Base-by-base conservation (phyloP, 2,113 vertebrate species). In the Merops nubicus region DNA sequence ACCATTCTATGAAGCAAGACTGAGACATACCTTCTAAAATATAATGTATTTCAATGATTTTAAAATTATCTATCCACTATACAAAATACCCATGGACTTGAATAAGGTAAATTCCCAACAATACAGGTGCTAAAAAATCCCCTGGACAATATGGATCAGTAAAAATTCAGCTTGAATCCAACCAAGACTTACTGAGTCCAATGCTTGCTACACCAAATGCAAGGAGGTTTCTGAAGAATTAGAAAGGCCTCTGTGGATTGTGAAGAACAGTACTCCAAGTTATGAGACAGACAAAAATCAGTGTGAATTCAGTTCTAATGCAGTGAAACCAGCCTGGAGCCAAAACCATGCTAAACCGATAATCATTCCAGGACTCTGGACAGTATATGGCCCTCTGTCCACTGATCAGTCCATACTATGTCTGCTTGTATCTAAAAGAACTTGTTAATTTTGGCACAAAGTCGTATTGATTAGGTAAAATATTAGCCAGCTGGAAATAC, bases 1-100 rank as follows among this genome's bases (percentile, higher is more conserved):
- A 51, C 1, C 5, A 29, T 80, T 65, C 53, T 64, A 6, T 50
- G 25, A 85, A 88, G 4, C 17, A 70, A 53, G 26, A 53, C 6
- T 36, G 15, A 67, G 8, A 5, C 45, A 21, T 15, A 7, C 11
- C 18, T 79, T 68, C 20, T 62, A 43, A 94, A 93, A 59, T 25
- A 23, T 15, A 40, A 6, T 21, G 2, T 28, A 59, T 43, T 15
- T 65, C n/a, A 91, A 42, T 3, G 1, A 53, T 53, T 2, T 0
- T 18, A 63, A 67, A 60, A 13, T 43, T 74, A 74, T 4, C 6
- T 91, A 59, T 64, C 29, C 9, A 12, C 87, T 73, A 50, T 38
- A 23, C 15, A 57, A 82, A 88, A 78, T 48, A 14, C n/a, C 19
- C 21, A 85, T 23, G 9, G n/a, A 29, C 18, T 78, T 82, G 29